phyloP scores from a whole-genome alignment of 2,888 invertebrate genomes.

The Meiosimyza platycephala region DNA sequence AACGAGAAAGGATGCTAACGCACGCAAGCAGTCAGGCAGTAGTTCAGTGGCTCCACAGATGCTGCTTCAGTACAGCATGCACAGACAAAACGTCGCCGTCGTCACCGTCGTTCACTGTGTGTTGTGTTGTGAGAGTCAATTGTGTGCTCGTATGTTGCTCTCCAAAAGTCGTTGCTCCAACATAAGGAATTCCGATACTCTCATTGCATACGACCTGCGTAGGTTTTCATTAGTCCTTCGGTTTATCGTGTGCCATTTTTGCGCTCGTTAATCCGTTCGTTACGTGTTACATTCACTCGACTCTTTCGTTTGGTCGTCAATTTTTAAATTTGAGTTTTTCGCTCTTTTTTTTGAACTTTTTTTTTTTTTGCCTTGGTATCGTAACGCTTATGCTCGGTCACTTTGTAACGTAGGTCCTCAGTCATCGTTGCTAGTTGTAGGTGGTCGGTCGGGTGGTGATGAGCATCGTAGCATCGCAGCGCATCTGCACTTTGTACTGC shows the following conservation, averaged over 20 bases:
- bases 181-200: too few species aligned
- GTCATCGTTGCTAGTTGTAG: conserved; percentile 64
- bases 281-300: not conserved
- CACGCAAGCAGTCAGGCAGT: too few species aligned
- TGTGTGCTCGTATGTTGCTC: not conserved
- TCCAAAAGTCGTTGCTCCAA: not conserved
- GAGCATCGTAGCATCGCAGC: conserved; percentile 13
- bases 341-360: not conserved
- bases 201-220: too few species aligned
- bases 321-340: not conserved
- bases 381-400: conserved; percentile 49
- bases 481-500: conserved; percentile 8
- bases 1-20: too few species aligned
- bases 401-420: conserved; percentile 55
- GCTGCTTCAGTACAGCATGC: too few species aligned
- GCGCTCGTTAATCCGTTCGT: not conserved
- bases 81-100: not conserved
- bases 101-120: not conserved
- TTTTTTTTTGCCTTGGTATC: not conserved
- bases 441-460: conserved; percentile 56
- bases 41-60: too few species aligned
- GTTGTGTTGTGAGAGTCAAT: not conserved
- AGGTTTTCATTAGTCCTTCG: too few species aligned
- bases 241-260: too few species aligned
- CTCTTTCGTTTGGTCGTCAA: conserved; percentile 7